Evolutionary conservation across 2,113 vertebrate genomes (phyloP).

Genomic region (Polypterus bichir): DNA sequence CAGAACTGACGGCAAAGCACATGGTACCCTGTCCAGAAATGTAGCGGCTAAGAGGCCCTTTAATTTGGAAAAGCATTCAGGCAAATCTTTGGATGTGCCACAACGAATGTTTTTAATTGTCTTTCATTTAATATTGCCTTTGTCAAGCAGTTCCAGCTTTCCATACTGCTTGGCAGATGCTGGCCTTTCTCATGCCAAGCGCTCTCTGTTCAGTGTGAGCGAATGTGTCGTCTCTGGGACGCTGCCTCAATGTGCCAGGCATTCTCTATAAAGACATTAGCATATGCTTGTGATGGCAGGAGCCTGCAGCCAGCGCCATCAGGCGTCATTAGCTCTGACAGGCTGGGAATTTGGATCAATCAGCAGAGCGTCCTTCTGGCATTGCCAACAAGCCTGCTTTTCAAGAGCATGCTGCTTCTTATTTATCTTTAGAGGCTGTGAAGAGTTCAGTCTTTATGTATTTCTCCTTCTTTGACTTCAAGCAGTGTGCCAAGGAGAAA

Average conservation of each 20-base stretch:
- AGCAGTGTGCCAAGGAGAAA: too few species aligned
- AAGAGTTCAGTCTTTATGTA: too few species aligned
- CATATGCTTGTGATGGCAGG: not conserved
- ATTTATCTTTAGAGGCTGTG: too few species aligned
- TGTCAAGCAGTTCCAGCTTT: conserved; percentile 3
- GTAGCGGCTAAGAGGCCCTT: not conserved
- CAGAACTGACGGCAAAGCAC: too few species aligned
- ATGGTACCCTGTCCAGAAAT: too few species aligned
- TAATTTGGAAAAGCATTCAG: conserved; percentile 3
- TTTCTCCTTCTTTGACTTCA: too few species aligned
- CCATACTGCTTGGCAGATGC: not conserved
- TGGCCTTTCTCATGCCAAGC: not conserved
- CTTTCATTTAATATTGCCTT: conserved; percentile 6
- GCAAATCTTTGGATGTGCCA: not conserved
- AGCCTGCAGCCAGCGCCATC: not conserved
- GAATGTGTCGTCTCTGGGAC: not conserved
- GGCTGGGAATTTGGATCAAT: too few species aligned
- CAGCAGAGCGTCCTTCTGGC: too few species aligned
- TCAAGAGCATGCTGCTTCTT: too few species aligned
- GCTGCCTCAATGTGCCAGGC: not conserved
- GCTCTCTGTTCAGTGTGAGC: not conserved
- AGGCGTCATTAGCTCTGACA: too few species aligned
- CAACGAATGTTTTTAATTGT: conserved; percentile 5
- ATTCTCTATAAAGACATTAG: not conserved
- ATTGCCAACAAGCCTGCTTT: too few species aligned